Conservation (phyloP, 2,797 vertebrate species). For the Sebastes trivittatus region DNA sequence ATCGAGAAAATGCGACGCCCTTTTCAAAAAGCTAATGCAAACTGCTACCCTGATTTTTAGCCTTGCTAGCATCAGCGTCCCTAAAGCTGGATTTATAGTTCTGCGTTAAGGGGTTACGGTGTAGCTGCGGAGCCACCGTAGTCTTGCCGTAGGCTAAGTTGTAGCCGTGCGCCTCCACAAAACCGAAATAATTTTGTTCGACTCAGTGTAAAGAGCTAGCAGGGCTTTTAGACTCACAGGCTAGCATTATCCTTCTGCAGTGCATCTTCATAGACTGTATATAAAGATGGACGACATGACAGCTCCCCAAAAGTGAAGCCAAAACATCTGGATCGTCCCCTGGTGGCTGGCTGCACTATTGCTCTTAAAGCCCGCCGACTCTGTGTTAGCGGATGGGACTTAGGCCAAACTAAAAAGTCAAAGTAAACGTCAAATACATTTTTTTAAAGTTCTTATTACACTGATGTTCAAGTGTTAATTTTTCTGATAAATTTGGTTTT, state of each 20-base stretch:
- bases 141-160: not conserved
- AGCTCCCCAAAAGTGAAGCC: no score
- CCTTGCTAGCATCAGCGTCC: not conserved
- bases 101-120: not conserved
- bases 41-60: not conserved
- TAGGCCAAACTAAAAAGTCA: no score
- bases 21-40: conserved; percentile 33
- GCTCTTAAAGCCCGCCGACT: no score
- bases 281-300: no score
- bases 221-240: conserved; percentile 11
- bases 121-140: not conserved
- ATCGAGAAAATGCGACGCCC: not conserved
- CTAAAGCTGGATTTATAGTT: not conserved
- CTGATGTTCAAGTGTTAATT: no score
- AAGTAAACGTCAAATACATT: no score
- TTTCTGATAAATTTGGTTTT: no score
- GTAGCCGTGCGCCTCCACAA: not conserved
- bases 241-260: conserved; percentile 36
- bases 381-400: no score
- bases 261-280: conserved; percentile 12
- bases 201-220: not conserved
- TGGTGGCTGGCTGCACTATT: no score
- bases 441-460: no score
- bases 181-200: not conserved
- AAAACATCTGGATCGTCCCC: no score